Base-by-base conservation (phyloP, 2,113 vertebrate genomes). In the Enhydra lutris region DNA sequence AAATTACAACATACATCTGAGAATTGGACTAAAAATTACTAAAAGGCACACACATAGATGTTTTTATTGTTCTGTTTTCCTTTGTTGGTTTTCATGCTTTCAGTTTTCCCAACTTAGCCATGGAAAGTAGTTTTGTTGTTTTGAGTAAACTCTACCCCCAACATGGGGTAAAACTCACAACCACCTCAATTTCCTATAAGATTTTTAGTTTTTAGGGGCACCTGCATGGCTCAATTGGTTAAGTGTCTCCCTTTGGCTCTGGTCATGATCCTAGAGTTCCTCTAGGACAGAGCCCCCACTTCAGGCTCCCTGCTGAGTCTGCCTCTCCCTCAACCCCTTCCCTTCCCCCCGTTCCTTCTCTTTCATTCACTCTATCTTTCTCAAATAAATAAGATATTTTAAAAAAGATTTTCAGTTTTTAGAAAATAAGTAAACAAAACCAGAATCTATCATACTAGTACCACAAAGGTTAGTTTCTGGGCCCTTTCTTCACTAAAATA, bases 61-160 rank as follows among this genome's bases (percentile, higher is more conserved):
- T 47, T 80, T 95, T 96, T 15, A 50, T 36, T 78, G n/a, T 96
- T 90, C 34, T 97, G 20, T 88, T 65, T n/a, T 85, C 76, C 55
- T 31, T 73, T 50, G 20, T 47, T 82, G 52, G 11, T 34, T 85
- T 83, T 86, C 69, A 50, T 79, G 65, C 34, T 90, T 90, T 94
- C 45, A 39, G 13, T 73, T 96, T 95, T 73, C 42, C 84, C 65
- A 94, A 17, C 5, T 81, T 93, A 89, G 52, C 82, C 26, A 50
- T 76, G 91, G 47, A 80, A 83, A 93, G 31, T 73, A 14, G 63
- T 31, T 17, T 34, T 65, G 31, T 31, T 42, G 24, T 39, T 76
- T 76, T 76, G 26, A 74, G 42, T 47, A 76, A 47, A 76, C 73
- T 47, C 24, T 18, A 47, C 42, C 24, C 42, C 7, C 42, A 47